Evolutionary conservation across 2,797 vertebrate species (phyloP), one percentile per base, ranked within the genome.

Genomic region (Danio aesculapii): DNA sequence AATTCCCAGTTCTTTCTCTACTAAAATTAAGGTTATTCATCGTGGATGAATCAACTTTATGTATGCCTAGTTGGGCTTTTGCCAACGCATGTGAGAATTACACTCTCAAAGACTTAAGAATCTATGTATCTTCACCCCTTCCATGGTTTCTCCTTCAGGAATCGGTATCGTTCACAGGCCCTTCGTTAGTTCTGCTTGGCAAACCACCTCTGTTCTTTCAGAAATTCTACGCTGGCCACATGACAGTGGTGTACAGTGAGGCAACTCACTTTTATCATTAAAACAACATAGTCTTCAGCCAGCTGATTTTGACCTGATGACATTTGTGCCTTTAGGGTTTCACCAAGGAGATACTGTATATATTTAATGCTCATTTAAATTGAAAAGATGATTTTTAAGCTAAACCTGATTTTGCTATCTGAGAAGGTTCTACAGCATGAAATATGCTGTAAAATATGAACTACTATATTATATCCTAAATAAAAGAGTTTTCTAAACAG

Each of bases 101-200:
- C 89, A 52, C 63, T 62, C 12, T 58, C 70, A 17, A 30, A 75
- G 49, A 52, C 30, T 30, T 67, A 30, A 47, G 43, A 79, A 58
- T 21, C 61, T 69, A 39, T 75, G 39, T 39, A 53, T 81, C 39
- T 58, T 47, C 58, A 39, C 69, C 79, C 50, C 49, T 68, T 72
- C 71, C 72, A n/a, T 74, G 50, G 6, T 44, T 74, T 82, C 86
- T 85, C 67, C 47, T 88, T 77, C 86, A 76, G 82, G 49, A 86
- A 84, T 86, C 80, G 73, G 82, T 57, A 63, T 81, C 81, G 75
- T 87, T 75, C 83, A 85, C 84, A 85, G 83, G 78, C 62, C 83
- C 86, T 88, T 88, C 80, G 78, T 90, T 89, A 89, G 85, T 88
- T 89, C 85, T 89, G 89, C 84, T 87, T 83, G 84, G 84, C 17